Evolutionary conservation across 2,113 vertebrate species (phyloP).

Genomic region (Sialia sialis): DNA sequence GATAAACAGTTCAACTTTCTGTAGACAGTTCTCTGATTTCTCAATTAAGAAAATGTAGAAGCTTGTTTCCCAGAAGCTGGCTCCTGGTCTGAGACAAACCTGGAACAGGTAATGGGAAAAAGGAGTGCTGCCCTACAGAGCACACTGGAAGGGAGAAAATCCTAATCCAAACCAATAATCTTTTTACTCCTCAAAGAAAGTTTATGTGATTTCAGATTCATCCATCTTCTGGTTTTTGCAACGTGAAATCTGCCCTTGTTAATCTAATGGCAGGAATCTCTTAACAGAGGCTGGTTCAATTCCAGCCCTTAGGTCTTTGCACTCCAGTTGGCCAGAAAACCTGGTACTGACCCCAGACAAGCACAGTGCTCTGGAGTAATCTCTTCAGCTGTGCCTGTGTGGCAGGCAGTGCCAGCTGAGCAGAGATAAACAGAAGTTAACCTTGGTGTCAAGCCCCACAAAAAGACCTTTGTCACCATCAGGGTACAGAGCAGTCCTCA

Average conservation of each 20-base stretch:
- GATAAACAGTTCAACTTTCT: background rate
- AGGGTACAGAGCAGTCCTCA: background rate
- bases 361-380: background rate
- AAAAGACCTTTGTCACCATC: background rate
- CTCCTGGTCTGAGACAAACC: background rate
- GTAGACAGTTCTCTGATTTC: background rate
- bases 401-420: background rate
- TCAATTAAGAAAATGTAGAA: background rate
- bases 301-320: background rate
- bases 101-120: background rate
- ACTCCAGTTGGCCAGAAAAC: background rate
- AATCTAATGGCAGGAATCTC: background rate
- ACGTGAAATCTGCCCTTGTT: background rate
- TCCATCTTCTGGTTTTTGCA: background rate
- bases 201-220: background rate
- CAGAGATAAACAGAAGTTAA: constrained; percentile 2
- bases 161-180: background rate
- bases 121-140: background rate
- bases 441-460: background rate
- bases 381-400: background rate
- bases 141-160: background rate
- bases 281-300: background rate
- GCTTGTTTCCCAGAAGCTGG: background rate
- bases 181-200: background rate
- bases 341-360: background rate